Conservation (phyloP, 2,797 vertebrate genomes). For the Microctenopoma lineatum region DNA sequence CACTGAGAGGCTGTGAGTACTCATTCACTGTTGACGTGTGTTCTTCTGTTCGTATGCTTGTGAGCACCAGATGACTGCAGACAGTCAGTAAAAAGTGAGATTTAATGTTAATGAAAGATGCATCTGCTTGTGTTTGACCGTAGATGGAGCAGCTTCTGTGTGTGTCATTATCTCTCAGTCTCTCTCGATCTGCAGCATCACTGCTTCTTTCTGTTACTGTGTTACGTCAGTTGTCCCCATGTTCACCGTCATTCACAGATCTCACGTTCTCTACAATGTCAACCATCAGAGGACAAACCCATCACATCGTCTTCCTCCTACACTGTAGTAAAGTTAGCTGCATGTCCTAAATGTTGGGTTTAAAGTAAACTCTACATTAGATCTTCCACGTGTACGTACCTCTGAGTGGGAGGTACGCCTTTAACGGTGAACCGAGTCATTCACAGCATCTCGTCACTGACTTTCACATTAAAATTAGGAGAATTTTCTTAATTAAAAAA, state of each 20-base stretch:
- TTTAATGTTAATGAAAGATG: conserved; percentile 23
- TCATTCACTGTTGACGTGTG: neutral
- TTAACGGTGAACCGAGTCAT: no score
- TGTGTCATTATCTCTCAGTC: neutral
- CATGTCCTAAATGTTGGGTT: no score
- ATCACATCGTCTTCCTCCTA: no score
- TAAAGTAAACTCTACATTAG: no score
- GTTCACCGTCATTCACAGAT: neutral
- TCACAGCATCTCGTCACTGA: no score
- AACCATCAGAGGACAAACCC: neutral
- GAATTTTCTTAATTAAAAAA: no score
- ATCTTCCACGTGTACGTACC: no score
- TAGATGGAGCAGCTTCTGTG: neutral
- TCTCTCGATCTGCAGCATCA: conserved; percentile 22
- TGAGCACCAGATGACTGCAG: neutral
- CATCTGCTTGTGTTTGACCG: neutral
- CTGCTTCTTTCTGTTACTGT: conserved; percentile 3
- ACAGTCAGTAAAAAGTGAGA: conserved; percentile 6
- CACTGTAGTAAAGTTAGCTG: neutral
- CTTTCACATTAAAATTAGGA: no score
- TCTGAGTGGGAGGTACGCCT: no score
- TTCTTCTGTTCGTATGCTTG: neutral
- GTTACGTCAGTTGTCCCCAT: neutral
- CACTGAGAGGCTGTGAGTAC: conserved; percentile 82
- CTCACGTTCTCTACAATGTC: neutral